These are phyloP conservation scores for Saccopteryx leptura DNA, from an alignment of 2,113 vertebrate genomes.

Conservation along the genomic window DNA sequence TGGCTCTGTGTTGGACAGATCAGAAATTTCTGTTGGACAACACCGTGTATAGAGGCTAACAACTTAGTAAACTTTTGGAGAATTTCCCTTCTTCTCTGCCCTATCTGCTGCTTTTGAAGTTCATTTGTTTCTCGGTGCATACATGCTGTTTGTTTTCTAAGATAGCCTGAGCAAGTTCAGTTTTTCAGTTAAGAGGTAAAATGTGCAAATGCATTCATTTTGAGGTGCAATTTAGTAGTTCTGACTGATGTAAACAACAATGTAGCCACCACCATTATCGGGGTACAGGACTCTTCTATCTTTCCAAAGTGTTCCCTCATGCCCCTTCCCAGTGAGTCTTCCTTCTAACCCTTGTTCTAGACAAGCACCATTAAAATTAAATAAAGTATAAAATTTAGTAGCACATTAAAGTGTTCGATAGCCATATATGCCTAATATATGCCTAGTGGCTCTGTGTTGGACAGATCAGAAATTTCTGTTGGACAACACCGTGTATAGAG, in stretches of 20 bases:
- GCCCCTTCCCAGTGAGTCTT: background rate
- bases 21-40: background rate
- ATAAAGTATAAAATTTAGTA: constrained; percentile 8
- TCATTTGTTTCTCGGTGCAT: constrained; percentile 25
- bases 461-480: background rate
- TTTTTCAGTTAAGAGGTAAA: background rate
- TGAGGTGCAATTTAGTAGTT: background rate
- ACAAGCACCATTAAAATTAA: constrained; percentile 23
- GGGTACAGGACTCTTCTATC: background rate
- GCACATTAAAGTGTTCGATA: background rate
- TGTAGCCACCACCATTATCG: background rate
- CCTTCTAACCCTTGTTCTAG: background rate
- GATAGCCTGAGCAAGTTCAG: background rate
- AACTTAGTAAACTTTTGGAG: background rate
- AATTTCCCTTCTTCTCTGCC: background rate
- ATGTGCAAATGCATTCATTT: background rate
- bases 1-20: background rate
- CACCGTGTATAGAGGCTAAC: background rate
- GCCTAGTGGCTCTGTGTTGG: background rate
- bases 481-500: background rate
- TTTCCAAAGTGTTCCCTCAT: background rate
- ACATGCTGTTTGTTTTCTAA: constrained; percentile 41
- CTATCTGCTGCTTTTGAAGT: constrained; percentile 12
- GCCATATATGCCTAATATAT: background rate
- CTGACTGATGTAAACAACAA: background rate